These are phyloP conservation scores for Aspiorhynchus laticeps DNA, from an alignment of 2,113 vertebrate species.

Conservation along the genomic window DNA sequence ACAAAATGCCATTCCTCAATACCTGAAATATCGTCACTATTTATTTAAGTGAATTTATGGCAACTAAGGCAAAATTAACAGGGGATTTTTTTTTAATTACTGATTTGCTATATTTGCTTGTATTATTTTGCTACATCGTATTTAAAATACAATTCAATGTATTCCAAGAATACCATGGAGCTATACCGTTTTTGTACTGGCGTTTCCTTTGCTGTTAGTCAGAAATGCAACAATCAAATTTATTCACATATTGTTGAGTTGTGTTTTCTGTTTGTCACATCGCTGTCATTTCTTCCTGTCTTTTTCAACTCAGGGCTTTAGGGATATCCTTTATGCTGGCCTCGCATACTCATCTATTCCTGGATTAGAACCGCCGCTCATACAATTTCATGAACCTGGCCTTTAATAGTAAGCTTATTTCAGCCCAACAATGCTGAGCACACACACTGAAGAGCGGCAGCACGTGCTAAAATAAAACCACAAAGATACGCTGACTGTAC, in stretches of 20 bases:
- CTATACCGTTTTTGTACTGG: not conserved
- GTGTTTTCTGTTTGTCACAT: slow-evolving; percentile 5
- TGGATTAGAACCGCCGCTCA: slow-evolving; percentile 19
- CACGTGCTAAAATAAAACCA: slow-evolving; percentile 15
- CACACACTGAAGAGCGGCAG: slow-evolving; percentile 40
- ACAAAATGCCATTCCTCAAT: not conserved
- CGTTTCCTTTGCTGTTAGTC: not conserved
- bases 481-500: not conserved
- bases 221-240: not conserved
- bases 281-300: slow-evolving; percentile 11
- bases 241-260: slow-evolving; percentile 22
- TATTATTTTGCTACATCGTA: not conserved
- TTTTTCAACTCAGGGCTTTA: slow-evolving; percentile 17
- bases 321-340: slow-evolving; percentile 40
- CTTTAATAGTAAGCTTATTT: slow-evolving; percentile 44
- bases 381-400: slow-evolving; percentile 46
- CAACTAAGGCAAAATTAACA: not conserved
- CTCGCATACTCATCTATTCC: slow-evolving; percentile 37
- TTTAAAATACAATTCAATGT: not conserved
- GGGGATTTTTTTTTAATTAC: not conserved
- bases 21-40: not conserved
- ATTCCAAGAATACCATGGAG: not conserved
- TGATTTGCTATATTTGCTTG: not conserved
- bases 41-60: not conserved
- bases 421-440: slow-evolving; percentile 32